Evolutionary conservation across 2,797 vertebrate species (phyloP).

Genomic region (Echeneis naucrates): DNA sequence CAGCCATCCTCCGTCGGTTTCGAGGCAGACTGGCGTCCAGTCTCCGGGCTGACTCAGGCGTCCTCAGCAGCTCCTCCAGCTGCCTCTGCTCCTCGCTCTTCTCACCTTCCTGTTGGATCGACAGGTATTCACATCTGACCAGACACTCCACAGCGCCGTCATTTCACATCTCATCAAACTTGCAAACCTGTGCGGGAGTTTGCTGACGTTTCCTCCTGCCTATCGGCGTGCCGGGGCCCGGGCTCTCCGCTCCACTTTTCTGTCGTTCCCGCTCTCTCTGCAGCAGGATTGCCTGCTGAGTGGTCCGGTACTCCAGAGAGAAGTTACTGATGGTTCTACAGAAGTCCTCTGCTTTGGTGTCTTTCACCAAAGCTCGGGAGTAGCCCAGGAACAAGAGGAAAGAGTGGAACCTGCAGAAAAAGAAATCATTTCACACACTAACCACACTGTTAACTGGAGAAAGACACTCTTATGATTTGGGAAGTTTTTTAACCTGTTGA

Average conservation of each 20-base stretch:
- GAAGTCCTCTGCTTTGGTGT: conserved; percentile 80
- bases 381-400: conserved; percentile 88
- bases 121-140: neutral
- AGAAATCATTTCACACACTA: too few species aligned
- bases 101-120: conserved; percentile 59
- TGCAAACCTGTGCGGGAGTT: conserved; percentile 57
- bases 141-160: too few species aligned
- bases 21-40: conserved; percentile 75
- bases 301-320: conserved; percentile 82
- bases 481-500: conserved; percentile 77
- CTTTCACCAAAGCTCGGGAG: conserved; percentile 74
- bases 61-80: conserved; percentile 82
- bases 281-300: conserved; percentile 69
- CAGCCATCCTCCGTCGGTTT: conserved; percentile 70
- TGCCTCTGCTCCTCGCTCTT: conserved; percentile 74
- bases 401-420: conserved; percentile 81
- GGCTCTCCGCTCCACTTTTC: conserved; percentile 40
- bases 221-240: conserved; percentile 29
- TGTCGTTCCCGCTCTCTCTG: conserved; percentile 74
- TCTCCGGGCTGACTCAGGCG: conserved; percentile 63
- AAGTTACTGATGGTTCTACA: conserved; percentile 86
- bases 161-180: neutral
- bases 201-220: conserved; percentile 55
- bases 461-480: neutral
- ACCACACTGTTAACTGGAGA: neutral